Base-by-base conservation (phyloP, 2,113 vertebrate species). In the Trogon surrucura region DNA sequence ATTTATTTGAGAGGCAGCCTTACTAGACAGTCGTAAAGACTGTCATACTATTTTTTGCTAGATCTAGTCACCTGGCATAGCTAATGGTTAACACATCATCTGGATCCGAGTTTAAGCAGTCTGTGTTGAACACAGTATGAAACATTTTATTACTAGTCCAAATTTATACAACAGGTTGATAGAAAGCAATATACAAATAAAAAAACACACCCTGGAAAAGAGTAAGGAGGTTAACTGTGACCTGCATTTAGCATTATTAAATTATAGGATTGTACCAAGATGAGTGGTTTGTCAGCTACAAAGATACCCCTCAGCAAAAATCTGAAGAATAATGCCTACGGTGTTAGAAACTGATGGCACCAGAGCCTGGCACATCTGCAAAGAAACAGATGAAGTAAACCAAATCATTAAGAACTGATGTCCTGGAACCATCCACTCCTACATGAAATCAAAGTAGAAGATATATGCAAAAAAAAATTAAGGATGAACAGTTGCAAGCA, bases 231-330 rank as follows among this genome's bases (percentile, higher is more conserved):
- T n/a, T 79, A 69, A 79, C 18, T 21, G 19, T 71, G 66, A 85
- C 41, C 53, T 86, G 48, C 10, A 50, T 74, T 93, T 85, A 79
- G 38, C 77, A 69, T 75, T 82, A 30, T 57, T 91, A 65, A 61
- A 81, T 79, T 67, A 89, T 2, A 92, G 38, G n/a, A 89, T 30
- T 84, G 72, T 78, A 45, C 13, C 56, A 62, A 86, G 61, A 78
- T 45, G 51, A 44, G 34, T 57, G 26, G 65, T 74, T 93, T 96
- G 61, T 78, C 56, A 79, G 56, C 48, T 56, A 56, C 11, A 44
- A 54, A 84, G 51, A 51, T 79, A 58, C 79, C 29, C 72, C 88
- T 80, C 69, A 91, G 64, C n/a, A 84, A 79, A 95, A 91, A 53
- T 53, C 44, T 78, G 56, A 91, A 86, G 62, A 77, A 81, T 65